Evolutionary conservation across 2,888 invertebrate species (phyloP), one percentile per base, ranked within the genome.

Genomic region (Eupithecia dodoneata): DNA sequence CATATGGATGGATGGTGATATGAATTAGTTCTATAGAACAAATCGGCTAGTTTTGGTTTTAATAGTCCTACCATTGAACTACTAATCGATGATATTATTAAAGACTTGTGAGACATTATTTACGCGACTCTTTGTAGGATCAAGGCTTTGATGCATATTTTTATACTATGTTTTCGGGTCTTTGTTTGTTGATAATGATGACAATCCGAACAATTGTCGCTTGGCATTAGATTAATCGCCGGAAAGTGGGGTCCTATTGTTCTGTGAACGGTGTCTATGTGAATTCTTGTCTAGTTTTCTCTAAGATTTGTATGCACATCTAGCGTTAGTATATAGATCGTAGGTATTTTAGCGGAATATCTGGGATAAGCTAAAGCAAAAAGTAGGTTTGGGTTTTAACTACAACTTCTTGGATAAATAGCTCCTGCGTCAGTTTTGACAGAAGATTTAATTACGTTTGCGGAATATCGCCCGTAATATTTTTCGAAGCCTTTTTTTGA

Each of bases 261-360:
- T 87, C 82, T 83, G 73, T 71, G 73, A 77, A 79, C 79, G 78
- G 55, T 76, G 80, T 82, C 83, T 83, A 81, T 81, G 82, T 82
- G 83, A 84, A 85, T 82, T 83, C 83, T 83, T 82, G 85, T n/a
- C 83, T 81, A 81, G 84, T 73, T 77, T 76, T 77, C 70, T n/a
- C 70, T 69, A 67, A 41, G 55, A 55, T 44, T 4, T 73, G 59
- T 77, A 72, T 82, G 82, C 79, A 82, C 77, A 74, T 77, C 66
- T 72, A 73, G 73, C 59, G 72, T 66, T 66, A 6, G 10, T 30
- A 9, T 59, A 18, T 10, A 59, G n/a, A 4, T 59, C 3, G 55
- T 18, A 67, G n/a, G 13, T 2, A 59, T 59, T 59, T 59, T 9
- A 55, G n/a, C 7, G 15, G 15, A 52, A 55, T n/a, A 1, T 55